Conservation (phyloP, 2,888 invertebrate species). For the Idaea aversata region DNA sequence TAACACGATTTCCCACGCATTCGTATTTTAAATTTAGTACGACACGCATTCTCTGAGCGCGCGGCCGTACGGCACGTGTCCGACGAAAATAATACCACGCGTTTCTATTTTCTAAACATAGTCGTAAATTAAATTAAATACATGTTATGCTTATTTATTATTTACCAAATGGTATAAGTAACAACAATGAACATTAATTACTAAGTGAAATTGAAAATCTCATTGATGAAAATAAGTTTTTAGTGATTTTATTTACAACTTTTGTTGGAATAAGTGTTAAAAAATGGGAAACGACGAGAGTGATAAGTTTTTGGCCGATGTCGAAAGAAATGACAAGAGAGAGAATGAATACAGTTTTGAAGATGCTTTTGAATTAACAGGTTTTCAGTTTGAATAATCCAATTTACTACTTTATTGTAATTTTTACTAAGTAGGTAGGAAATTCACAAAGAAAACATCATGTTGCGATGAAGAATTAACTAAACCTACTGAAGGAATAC, state of each 20-base stretch:
- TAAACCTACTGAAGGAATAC: too few species aligned
- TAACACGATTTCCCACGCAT: constrained; percentile 15
- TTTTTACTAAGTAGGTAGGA: not conserved
- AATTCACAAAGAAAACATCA: not conserved
- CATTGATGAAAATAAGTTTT: not conserved
- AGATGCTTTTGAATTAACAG: constrained; percentile 70
- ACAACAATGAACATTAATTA: constrained; percentile 8
- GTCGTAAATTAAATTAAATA: not conserved
- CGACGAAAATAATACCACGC: constrained; percentile 5
- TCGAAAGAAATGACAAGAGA: constrained; percentile 42
- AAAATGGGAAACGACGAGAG: constrained; percentile 37
- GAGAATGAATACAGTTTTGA: constrained; percentile 57
- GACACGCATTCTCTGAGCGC: constrained; percentile 15
- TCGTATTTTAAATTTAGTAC: constrained; percentile 33
- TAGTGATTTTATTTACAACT: not conserved
- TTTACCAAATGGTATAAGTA: not conserved
- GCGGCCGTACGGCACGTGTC: constrained; percentile 11
- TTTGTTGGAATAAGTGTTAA: constrained; percentile 13
- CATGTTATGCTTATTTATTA: not conserved
- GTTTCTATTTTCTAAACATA: not conserved
- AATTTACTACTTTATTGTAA: not conserved
- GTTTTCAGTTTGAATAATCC: constrained; percentile 31
- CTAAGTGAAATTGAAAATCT: not conserved
- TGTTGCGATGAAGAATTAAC: too few species aligned
- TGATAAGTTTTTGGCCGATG: constrained; percentile 36